These are phyloP conservation scores for Ctenodactylus gundi DNA, from an alignment of 2,113 vertebrate species.

Conservation along the genomic window DNA sequence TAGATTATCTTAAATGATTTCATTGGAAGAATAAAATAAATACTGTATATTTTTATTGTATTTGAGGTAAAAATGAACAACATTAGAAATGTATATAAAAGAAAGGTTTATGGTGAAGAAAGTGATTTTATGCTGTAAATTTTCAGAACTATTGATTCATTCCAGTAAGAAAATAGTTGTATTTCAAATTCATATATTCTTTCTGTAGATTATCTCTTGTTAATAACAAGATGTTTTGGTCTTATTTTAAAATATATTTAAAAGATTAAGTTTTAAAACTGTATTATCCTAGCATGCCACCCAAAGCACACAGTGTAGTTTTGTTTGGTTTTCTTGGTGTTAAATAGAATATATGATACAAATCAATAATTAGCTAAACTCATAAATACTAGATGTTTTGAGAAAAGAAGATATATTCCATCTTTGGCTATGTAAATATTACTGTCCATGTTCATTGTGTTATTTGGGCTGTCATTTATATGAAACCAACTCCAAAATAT, in stretches of 20 bases:
- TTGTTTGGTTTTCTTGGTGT: slow-evolving; percentile 15
- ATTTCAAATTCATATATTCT: slow-evolving; percentile 25
- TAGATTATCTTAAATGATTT: slow-evolving; percentile 49
- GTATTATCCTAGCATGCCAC: not conserved
- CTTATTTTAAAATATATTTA: slow-evolving; percentile 35
- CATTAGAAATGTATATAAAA: not conserved
- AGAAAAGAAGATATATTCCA: slow-evolving; percentile 24
- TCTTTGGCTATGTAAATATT: slow-evolving; percentile 3
- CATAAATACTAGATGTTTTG: not conserved
- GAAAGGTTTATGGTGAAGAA: not conserved
- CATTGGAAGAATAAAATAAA: slow-evolving; percentile 18
- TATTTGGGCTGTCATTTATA: not conserved
- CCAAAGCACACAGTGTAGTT: slow-evolving; percentile 24
- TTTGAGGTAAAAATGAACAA: slow-evolving; percentile 13
- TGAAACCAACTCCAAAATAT: slow-evolving; percentile 18
- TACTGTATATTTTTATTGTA: not conserved
- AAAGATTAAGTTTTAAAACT: slow-evolving; percentile 38
- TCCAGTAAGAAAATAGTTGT: slow-evolving; percentile 37
- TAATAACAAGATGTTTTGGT: slow-evolving; percentile 9
- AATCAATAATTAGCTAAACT: slow-evolving; percentile 17
- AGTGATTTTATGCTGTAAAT: slow-evolving; percentile 47
- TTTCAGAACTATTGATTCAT: slow-evolving; percentile 27
- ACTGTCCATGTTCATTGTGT: not conserved
- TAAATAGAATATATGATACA: slow-evolving; percentile 16
- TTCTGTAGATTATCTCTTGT: slow-evolving; percentile 22